Conservation (phyloP, 2,113 vertebrate genomes). For the Tricholaema leucomelas region DNA sequence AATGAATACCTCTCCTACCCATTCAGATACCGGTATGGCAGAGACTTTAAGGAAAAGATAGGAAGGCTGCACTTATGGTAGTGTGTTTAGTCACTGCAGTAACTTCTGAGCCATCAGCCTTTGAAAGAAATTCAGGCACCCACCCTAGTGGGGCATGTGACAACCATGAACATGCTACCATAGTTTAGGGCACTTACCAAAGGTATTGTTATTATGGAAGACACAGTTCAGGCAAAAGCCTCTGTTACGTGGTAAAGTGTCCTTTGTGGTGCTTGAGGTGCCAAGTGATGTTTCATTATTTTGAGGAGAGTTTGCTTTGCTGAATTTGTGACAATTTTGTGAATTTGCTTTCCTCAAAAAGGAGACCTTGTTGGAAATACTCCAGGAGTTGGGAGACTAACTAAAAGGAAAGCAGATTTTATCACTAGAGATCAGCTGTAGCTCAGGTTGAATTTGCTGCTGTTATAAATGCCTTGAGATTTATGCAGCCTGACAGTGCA, state of each 20-base stretch:
- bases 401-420: conserved; percentile 1
- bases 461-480: conserved; percentile 6
- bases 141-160: not conserved
- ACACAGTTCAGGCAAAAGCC: not conserved
- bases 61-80: not conserved
- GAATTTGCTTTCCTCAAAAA: not conserved
- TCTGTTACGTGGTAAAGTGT: not conserved
- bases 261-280: not conserved
- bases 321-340: not conserved
- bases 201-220: not conserved
- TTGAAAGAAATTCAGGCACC: not conserved
- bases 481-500: not conserved
- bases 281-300: not conserved
- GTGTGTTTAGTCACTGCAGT: not conserved
- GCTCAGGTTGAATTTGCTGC: not conserved
- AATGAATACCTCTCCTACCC: not conserved
- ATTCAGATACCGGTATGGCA: not conserved
- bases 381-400: not conserved
- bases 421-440: not conserved
- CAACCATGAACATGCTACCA: not conserved
- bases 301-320: not conserved
- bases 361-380: not conserved
- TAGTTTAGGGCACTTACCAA: not conserved
- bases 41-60: not conserved
- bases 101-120: not conserved